phyloP scores from a whole-genome alignment of 2,888 invertebrate species.

The Drosophila acutilabella region DNA sequence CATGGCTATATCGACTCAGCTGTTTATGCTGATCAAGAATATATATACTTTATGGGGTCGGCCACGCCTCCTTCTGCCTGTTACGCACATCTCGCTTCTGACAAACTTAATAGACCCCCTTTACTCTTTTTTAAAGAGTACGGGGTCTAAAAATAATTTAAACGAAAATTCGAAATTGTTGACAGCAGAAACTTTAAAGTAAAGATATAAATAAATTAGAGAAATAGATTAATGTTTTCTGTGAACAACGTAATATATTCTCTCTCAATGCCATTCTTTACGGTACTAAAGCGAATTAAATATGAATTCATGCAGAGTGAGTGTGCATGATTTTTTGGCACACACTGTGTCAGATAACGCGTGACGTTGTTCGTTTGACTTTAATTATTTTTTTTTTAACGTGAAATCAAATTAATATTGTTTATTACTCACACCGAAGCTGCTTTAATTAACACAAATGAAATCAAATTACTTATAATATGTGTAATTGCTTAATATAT shows the following conservation, averaged over 20 bases:
- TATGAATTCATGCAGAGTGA: constrained; percentile 76
- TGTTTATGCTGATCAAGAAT: too few relatives aligned
- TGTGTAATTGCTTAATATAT: constrained; percentile 7
- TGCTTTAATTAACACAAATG: constrained; percentile 62
- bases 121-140: too few relatives aligned
- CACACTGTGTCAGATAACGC: constrained; percentile 64
- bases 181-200: constrained; percentile 12
- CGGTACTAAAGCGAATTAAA: constrained; percentile 70
- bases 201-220: constrained; percentile 6
- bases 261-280: constrained; percentile 54
- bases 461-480: constrained; percentile 2
- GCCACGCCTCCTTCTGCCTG: too few relatives aligned
- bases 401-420: constrained; percentile 56
- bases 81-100: too few relatives aligned
- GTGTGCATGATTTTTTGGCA: constrained; percentile 42
- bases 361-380: constrained; percentile 30
- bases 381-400: constrained; percentile 25
- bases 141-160: constrained; percentile 20
- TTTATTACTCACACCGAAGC: constrained; percentile 38
- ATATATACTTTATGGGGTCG: too few relatives aligned
- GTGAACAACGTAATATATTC: constrained; percentile 8
- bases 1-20: too few relatives aligned
- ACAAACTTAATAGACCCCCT: too few relatives aligned
- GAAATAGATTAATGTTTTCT: constrained; percentile 5
- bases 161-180: constrained; percentile 16